Percentiles rank a stretch among this genome's conserved stretches.
phyloP scores from a whole-genome alignment of 2,888 invertebrate species.

The Phengaris alcon region DNA sequence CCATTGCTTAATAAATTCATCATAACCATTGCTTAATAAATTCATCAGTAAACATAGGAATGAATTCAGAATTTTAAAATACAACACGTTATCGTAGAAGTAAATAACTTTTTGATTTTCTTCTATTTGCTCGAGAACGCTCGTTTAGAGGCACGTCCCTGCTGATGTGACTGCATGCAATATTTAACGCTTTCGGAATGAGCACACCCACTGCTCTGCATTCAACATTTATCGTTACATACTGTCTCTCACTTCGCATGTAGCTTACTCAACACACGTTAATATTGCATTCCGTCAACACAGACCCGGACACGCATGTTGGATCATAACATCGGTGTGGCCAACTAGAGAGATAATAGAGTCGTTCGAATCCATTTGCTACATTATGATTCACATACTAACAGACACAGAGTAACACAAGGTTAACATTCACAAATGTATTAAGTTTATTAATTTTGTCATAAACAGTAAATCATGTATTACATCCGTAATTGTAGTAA shows the following conservation, averaged over 20 bases:
- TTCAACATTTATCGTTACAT: slow-evolving; percentile 58
- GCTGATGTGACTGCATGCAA: slow-evolving; percentile 79
- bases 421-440: slow-evolving; percentile 24
- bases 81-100: slow-evolving; percentile 46
- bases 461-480: background rate
- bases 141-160: slow-evolving; percentile 73
- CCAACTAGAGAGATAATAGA: slow-evolving; percentile 22
- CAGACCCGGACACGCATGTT: slow-evolving; percentile 61
- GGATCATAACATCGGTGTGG: slow-evolving; percentile 43
- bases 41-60: background rate
- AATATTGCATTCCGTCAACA: slow-evolving; percentile 79
- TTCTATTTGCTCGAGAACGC: slow-evolving; percentile 64
- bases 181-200: slow-evolving; percentile 74
- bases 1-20: background rate
- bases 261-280: slow-evolving; percentile 66
- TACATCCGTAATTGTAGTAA: background rate
- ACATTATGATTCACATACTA: slow-evolving; percentile 34
- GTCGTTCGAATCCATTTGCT: slow-evolving; percentile 29
- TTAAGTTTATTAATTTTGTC: background rate
- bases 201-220: slow-evolving; percentile 64
- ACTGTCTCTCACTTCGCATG: slow-evolving; percentile 57
- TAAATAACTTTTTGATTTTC: slow-evolving; percentile 58
- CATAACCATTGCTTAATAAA: too few species aligned
- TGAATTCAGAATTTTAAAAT: slow-evolving; percentile 31
- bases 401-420: slow-evolving; percentile 35